Base-by-base conservation (phyloP, 2,888 invertebrate genomes). In the Luffia ferchaultella region DNA sequence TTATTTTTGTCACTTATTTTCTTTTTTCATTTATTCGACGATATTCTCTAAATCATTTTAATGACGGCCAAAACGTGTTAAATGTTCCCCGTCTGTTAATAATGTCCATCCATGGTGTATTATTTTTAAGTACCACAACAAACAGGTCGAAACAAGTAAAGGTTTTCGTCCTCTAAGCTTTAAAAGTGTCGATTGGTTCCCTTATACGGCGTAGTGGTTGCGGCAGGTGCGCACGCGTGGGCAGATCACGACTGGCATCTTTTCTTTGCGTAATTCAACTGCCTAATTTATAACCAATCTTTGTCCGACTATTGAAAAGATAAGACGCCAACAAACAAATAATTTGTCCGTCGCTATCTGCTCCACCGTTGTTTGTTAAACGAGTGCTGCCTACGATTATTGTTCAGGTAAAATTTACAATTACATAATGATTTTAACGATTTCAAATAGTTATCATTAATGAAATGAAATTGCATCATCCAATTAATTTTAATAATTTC, bases 141-240 rank as follows among this genome's bases (percentile, higher is more conserved):
- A 30, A 30, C 30, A 30, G 18, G 49, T 49, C 18, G 18, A 44
- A 40, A 49, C 49, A 49, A 2, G 44, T 18, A 41, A 15, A 30
- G 15, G 42, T 43, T 49, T 49, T 30, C 30, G 30, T 30, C 30
- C 30, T 30, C 30, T 30, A 30, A 30, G 30, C 30, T 12, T 3
- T 30, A 12, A 12, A 30, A 30, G 30, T 68, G 73, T 66, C 68
- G 72, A 73, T 75, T 71, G 66, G 63, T 58, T 52, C 50, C 75
- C 75, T 65, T 73, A 74, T 70, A 70, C 60, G 68, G 70, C 54
- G 49, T 3, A 3, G 30, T 12, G 30, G 30, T 3, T 12, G 30
- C 30, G 30, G 30, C 30, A 30, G 30, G 30, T 30, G 30, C 30
- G 30, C 12, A 12, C 30, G 30, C 30, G 30, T 30, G 30, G 30